Evolutionary conservation across 1,140 invertebrate genomes (phyloP), one percentile per base, ranked within the genome.

Genomic region (Stegodyphus mimosarum): DNA sequence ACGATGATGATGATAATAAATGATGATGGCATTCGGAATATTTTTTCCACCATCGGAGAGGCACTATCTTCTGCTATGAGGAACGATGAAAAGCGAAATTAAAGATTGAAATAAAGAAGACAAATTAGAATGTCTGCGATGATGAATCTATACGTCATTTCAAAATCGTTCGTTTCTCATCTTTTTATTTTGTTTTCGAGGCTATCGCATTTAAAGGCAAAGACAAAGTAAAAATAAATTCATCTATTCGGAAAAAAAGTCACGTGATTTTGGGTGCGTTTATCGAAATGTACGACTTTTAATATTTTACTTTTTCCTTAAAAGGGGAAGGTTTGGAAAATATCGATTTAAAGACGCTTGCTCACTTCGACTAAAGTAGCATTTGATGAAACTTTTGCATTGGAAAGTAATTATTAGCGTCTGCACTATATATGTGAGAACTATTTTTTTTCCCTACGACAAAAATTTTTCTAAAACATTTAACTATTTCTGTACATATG

Each of bases 21-120:
- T 80, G 77, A 80, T 80, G 66, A 80, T 80, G 18, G 77, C 66
- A 33, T 67, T 67, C 9, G 18, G 33, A 17, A 13, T 18, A n/a
- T 50, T 69, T 64, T 52, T 13, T 67, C 53, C n/a, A 9, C 11
- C 55, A 13, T 6, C 48, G 60, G n/a, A 48, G 33, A 76, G 18
- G 55, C 74, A 66, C 33, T 53, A 50, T 55, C 51, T 71, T 13
- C 52, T 13, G 11, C 17, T 11, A 15, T 67, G 17, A 78, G 18
- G 67, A 7, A 53, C 53, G 51, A 55, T 80, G 77, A 80, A 51
- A 71, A 71, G 77, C 67, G 53, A 80, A 80, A 80, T 80, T 80
- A 80, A 80, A 80, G 77, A 80, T 80, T 80, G 77, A 71, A 80
- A 80, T 80, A 80, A 80, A 80, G 77, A 80, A 80, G 77, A 80